Conservation (phyloP, 1,140 invertebrate species). For the Globodera ellingtonae region DNA sequence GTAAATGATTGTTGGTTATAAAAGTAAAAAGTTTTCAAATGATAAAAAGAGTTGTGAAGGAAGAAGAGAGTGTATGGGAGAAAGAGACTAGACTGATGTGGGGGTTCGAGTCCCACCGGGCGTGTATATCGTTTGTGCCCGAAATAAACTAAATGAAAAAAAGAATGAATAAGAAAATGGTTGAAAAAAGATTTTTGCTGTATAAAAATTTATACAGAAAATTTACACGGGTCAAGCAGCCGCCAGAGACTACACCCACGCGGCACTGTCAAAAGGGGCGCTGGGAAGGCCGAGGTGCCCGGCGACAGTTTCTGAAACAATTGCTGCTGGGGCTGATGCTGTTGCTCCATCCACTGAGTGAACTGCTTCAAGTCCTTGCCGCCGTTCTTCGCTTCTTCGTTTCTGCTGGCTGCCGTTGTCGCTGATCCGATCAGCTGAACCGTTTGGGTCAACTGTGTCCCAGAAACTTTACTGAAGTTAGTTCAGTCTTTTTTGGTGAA, state of each 20-base stretch:
- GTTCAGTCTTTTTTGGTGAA: too few relatives aligned
- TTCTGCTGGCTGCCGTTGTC: neutral
- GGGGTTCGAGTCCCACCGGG: too few relatives aligned
- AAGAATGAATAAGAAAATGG: too few relatives aligned
- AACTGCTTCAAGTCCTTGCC: neutral
- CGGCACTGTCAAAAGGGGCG: neutral
- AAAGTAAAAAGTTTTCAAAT: too few relatives aligned
- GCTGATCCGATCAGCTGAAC: neutral
- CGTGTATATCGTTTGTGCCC: too few relatives aligned
- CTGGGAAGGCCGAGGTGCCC: neutral
- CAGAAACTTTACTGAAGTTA: neutral
- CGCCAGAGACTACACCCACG: neutral
- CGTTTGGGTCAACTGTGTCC: neutral
- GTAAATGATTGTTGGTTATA: too few relatives aligned
- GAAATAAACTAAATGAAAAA: too few relatives aligned
- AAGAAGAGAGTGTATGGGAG: too few relatives aligned
- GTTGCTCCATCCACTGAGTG: neutral
- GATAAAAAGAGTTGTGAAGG: too few relatives aligned
- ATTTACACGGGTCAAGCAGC: neutral
- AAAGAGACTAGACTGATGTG: too few relatives aligned
- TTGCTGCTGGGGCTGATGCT: neutral
- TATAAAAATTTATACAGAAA: too few relatives aligned
- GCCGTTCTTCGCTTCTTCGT: neutral
- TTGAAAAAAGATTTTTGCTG: too few relatives aligned
- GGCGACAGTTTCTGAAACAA: neutral